Evolutionary conservation across 2,888 invertebrate species (phyloP), one percentile per base, ranked within the genome.

Genomic region (Hetaerina titia): DNA sequence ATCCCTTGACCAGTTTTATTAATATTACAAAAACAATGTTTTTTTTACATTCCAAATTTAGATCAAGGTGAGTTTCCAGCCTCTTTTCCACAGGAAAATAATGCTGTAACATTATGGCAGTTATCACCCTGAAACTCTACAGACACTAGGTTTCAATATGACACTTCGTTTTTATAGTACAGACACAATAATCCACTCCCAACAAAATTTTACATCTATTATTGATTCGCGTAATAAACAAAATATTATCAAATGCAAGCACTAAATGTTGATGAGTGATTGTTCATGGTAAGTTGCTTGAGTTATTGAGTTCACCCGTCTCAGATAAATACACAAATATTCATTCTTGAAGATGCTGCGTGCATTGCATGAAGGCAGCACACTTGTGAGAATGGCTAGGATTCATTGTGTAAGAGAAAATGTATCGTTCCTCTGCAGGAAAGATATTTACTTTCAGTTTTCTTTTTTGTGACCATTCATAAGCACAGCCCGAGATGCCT

Each of bases 241-340:
- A 88, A 89, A 58, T 89, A 89, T 69, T 88, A 88, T 92, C 92
- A 92, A 64, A 69, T 74, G 45, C 69, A 92, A 69, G 92, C 92
- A 69, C 74, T 45, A 89, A 89, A 11, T 69, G 22, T 92, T 92
- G 92, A n/a, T 92, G 69, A 57, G n/a, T 92, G 92, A 92, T 69
- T 92, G 92, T 92, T 69, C 69, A 74, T 92, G 74, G 92, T 92
- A 92, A 69, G 22, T 57, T 92, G 92, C 92, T 92, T 90, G 90
- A 90, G 64, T 92, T 92, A 13, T 74, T 92, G 13, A 19, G 69
- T 92, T 92, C 92, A 92, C 92, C 92, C 92, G 69, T 92, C 92
- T 92, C 64, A 69, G 64, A 92, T 64, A 69, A 69, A 92, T 92
- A 92, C 19, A 69, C 64, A 92, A n/a, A 74, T 57, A 92, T 56